These are phyloP conservation scores for Sinhomidia bicolor DNA, from an alignment of 2,888 invertebrate species.

Conservation along the genomic window DNA sequence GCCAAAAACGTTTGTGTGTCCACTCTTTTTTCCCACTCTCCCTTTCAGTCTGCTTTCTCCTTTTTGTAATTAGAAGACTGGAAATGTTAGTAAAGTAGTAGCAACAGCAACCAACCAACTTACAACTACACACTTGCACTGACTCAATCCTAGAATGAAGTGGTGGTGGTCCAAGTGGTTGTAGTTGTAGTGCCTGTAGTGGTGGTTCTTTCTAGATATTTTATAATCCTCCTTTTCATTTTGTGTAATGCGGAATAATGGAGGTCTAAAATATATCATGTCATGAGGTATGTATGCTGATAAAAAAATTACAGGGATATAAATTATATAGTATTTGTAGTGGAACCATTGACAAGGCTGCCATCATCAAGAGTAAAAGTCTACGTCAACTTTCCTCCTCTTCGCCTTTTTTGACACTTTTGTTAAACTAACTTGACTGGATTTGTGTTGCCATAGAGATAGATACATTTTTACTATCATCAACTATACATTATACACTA, in stretches of 20 bases:
- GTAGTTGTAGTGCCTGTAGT: background rate
- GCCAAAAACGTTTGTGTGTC: conserved; percentile 29
- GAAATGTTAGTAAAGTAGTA: conserved; percentile 8
- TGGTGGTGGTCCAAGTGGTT: background rate
- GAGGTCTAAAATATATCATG: no score
- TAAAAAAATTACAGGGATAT: background rate
- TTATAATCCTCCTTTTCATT: conserved; percentile 17
- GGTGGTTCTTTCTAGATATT: no score
- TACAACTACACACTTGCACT: background rate
- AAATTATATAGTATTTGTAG: no score
- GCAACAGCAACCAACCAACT: no score
- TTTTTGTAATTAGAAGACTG: conserved; percentile 36
- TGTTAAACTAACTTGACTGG: conserved; percentile 28
- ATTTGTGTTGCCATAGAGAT: background rate
- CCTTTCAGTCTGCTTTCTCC: background rate
- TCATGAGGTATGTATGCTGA: no score
- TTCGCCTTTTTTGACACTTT: conserved; percentile 32
- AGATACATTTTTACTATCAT: no score
- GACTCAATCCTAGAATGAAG: background rate
- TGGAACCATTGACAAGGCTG: background rate
- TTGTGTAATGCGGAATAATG: background rate
- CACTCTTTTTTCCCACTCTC: background rate
- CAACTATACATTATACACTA: no score
- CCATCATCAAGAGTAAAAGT: background rate
- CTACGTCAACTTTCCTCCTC: conserved; percentile 43